These are phyloP conservation scores for Epinephelus cyanopodus DNA, from an alignment of 2,113 vertebrate genomes.

Conservation along the genomic window DNA sequence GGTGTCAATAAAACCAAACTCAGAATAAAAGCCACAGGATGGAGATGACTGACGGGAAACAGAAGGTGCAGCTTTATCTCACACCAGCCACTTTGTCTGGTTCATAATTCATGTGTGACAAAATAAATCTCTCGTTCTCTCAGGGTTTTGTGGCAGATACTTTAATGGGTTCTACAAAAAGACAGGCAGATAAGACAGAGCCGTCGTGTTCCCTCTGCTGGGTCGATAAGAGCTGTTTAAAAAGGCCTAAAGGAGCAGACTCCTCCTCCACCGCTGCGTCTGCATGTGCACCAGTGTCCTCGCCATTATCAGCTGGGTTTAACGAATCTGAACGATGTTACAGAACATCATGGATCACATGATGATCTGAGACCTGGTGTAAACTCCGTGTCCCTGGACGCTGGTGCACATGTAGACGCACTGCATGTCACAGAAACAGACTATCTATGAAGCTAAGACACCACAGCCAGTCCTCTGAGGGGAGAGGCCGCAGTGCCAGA, in stretches of 20 bases:
- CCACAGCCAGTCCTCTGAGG: constrained; percentile 20
- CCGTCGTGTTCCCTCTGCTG: neutral
- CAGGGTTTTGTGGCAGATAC: constrained; percentile 40
- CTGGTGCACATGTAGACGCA: neutral
- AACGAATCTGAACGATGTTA: neutral
- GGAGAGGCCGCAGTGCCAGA: constrained; percentile 7
- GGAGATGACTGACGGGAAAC: neutral
- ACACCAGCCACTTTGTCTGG: neutral
- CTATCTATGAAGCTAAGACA: constrained; percentile 35
- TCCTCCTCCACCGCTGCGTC: neutral
- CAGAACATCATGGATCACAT: neutral
- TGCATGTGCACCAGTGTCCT: neutral
- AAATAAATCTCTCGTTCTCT: constrained; percentile 22
- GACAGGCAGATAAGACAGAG: constrained; percentile 42
- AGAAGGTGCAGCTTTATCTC: neutral
- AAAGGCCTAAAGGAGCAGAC: constrained; percentile 25
- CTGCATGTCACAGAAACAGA: constrained; percentile 9
- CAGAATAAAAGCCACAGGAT: constrained; percentile 16
- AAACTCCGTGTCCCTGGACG: neutral
- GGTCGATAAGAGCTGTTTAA: constrained; percentile 6
- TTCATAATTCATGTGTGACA: neutral
- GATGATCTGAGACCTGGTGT: no score
- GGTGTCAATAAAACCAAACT: neutral
- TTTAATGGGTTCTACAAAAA: constrained; percentile 70
- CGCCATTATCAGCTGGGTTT: neutral